phyloP scores from a whole-genome alignment of 2,113 vertebrate species.

The Tamias sibiricus region DNA sequence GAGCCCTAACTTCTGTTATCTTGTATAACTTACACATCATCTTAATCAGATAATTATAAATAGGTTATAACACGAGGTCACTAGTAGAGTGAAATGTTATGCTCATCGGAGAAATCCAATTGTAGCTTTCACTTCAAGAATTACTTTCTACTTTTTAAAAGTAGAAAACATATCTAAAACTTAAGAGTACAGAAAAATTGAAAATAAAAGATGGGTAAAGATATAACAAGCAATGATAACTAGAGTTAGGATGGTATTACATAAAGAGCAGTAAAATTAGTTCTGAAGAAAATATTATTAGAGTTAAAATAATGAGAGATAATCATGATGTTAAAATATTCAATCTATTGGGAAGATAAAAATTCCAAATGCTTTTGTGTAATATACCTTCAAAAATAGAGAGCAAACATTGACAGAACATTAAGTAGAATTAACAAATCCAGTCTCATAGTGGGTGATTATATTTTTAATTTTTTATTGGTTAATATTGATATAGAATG shows the following conservation, averaged over 20 bases:
- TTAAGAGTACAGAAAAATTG: neutral
- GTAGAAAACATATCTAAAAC: neutral
- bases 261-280: neutral
- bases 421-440: neutral
- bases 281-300: neutral
- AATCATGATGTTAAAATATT: neutral
- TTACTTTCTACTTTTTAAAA: neutral
- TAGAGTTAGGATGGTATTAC: neutral
- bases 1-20: neutral
- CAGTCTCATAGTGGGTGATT: neutral
- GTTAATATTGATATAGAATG: neutral
- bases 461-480: neutral
- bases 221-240: neutral
- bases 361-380: neutral
- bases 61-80: neutral
- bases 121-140: neutral
- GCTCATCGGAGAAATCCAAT: neutral
- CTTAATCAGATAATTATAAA: conserved; percentile 3
- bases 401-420: neutral
- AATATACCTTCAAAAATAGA: neutral
- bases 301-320: neutral
- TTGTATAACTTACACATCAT: neutral
- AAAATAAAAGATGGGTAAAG: neutral
- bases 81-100: neutral
- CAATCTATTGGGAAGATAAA: neutral